Conservation (phyloP, 2,113 vertebrate species). For the Cryptomyrus ogoouensis region DNA sequence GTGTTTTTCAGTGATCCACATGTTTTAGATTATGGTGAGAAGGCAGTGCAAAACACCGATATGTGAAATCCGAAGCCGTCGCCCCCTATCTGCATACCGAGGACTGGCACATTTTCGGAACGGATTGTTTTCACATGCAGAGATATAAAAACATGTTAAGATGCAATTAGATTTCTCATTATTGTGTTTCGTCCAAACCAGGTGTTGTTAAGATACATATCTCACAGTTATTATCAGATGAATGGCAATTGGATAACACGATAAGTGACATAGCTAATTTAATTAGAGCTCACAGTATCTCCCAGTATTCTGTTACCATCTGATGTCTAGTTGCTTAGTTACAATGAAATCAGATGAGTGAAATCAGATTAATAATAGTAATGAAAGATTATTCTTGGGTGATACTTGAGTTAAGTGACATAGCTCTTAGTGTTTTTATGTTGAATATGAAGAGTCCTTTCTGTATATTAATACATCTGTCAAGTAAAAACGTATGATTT, state of each 20-base stretch:
- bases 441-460: background rate
- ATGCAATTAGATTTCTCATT: background rate
- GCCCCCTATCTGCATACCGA: background rate
- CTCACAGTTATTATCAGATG: background rate
- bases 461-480: background rate
- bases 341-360: slow-evolving; percentile 11
- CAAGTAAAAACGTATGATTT: background rate
- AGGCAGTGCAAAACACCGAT: background rate
- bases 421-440: background rate
- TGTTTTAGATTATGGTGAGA: background rate
- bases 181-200: background rate
- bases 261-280: background rate
- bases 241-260: background rate
- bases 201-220: background rate
- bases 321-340: slow-evolving; percentile 17
- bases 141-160: background rate
- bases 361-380: background rate
- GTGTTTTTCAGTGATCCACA: background rate
- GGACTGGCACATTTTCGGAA: background rate
- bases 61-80: background rate
- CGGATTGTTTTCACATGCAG: background rate
- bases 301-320: background rate
- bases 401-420: background rate
- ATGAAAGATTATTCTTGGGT: slow-evolving; percentile 8
- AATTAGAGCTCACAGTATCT: background rate